A percentile compares a stretch with the other conserved stretches of the same genome.
These are phyloP conservation scores for Caenorhabditis sp. DNA, from an alignment of 2,888 invertebrate species.

Conservation along the genomic window DNA sequence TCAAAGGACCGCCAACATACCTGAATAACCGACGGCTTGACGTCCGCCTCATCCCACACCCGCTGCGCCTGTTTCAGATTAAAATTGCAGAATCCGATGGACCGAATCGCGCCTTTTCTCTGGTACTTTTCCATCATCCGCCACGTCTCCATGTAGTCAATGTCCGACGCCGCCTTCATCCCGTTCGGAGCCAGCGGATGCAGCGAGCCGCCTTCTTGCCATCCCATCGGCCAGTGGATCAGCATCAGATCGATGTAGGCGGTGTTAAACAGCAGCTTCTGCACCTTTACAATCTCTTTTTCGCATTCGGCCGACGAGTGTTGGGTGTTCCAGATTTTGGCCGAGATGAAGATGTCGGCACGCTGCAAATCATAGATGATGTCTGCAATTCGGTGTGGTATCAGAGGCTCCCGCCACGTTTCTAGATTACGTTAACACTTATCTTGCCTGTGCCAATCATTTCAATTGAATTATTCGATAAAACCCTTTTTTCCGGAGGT, in stretches of 20 bases:
- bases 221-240: constrained; percentile 83
- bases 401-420: too few relatives aligned
- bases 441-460: too few relatives aligned
- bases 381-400: background rate
- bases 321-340: constrained; percentile 83
- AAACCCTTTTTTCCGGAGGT: too few relatives aligned
- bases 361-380: constrained; percentile 65
- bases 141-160: constrained; percentile 82
- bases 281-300: constrained; percentile 65
- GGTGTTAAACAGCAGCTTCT: constrained; percentile 63
- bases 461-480: too few relatives aligned
- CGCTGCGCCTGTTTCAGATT: constrained; percentile 84
- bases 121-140: constrained; percentile 78
- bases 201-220: constrained; percentile 79
- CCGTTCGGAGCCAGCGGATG: too few relatives aligned
- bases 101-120: constrained; percentile 69
- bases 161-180: constrained; percentile 71
- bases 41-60: constrained; percentile 86
- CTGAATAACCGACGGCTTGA: constrained; percentile 87
- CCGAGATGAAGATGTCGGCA: constrained; percentile 82
- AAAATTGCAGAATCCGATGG: constrained; percentile 83
- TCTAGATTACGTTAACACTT: too few relatives aligned
- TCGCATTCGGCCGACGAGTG: constrained; percentile 80
- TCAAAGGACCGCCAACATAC: too few relatives aligned
- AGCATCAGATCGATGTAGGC: constrained; percentile 81